Base-by-base conservation (phyloP, 1,140 invertebrate species). In the Scaptomyza graminum region DNA sequence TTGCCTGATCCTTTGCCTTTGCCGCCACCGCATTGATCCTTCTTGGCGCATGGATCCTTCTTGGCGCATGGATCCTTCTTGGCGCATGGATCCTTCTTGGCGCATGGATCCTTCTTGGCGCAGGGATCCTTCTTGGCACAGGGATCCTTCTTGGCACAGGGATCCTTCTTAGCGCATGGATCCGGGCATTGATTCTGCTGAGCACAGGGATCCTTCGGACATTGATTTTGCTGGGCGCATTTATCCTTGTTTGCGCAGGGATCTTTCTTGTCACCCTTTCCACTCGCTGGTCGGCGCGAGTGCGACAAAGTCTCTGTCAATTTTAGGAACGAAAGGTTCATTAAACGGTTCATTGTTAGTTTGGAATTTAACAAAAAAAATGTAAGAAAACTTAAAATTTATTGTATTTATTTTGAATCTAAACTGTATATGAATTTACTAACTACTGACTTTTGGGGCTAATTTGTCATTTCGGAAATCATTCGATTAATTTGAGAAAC, bases 281-380 rank as follows among this genome's bases (percentile, higher is more conserved):
- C 52, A 28, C 39, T 34, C 12, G 41, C 13, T 28, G 37, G 8
- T 31, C 55, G 49, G 12, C n/a, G 6, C 12, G 9, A 8, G 61
- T 34, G 22, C 12, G 47, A 22, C 15, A 51, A 15, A 15, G 9
- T 13, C 15, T 68, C 57, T 18, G 46, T 41, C 25, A 64, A 52
- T 16, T 54, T 63, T 5, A 77, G 15, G 13, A 61, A 7, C 12
- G 28, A 16, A 0, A 12, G 7, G 11, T 16, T 28, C 12, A 56
- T n/a, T 1, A 74, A 51, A n/a, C 76, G 49, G 39, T 64, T 49
- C 51, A 79, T 61, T 34, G 2, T 61, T 3, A 34, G 49, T 44
- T 61, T 9, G 3, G 3, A 46, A 25, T 31, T 15, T 59, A 0
- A 34, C 7, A 34, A 34, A 9, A 34, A 34, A 34, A 1, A 9